A percentile compares a stretch with the other conserved stretches of the same genome.
These are phyloP conservation scores for Brachionus koreanus DNA, from an alignment of 1,140 invertebrate species.

Conservation along the genomic window DNA sequence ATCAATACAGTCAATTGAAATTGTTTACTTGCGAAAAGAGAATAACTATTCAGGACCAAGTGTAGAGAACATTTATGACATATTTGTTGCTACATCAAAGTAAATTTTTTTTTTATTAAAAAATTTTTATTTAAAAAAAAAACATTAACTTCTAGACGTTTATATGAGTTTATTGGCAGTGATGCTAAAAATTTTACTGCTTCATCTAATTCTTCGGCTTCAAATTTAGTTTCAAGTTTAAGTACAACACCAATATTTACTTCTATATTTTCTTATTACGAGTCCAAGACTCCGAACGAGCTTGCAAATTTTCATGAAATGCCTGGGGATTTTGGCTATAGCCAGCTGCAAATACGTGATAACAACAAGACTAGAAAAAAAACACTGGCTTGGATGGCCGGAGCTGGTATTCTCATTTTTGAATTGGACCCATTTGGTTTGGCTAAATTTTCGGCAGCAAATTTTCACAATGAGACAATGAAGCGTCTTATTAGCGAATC, in stretches of 20 bases:
- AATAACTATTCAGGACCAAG: constrained; percentile 64
- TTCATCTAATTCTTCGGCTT: not conserved
- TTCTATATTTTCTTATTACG: constrained; percentile 39
- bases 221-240: constrained; percentile 13
- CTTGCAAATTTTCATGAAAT: constrained; percentile 68
- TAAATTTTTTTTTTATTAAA: constrained; percentile 52
- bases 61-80: constrained; percentile 65
- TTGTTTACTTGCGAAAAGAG: constrained; percentile 51
- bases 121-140: constrained; percentile 68
- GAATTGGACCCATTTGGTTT: constrained; percentile 1
- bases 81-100: constrained; percentile 76
- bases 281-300: constrained; percentile 45
- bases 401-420: constrained; percentile 50
- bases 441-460: constrained; percentile 29
- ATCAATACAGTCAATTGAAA: constrained; percentile 80
- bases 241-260: constrained; percentile 11
- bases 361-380: constrained; percentile 65
- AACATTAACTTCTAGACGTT: constrained; percentile 8
- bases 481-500: constrained; percentile 17
- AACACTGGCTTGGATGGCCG: constrained; percentile 80
- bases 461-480: constrained; percentile 27
- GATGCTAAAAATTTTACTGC: constrained; percentile 11
- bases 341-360: constrained; percentile 74
- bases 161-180: constrained; percentile 40
- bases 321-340: constrained; percentile 71